phyloP scores from a whole-genome alignment of 2,888 invertebrate species.

The Euphydryas editha region DNA sequence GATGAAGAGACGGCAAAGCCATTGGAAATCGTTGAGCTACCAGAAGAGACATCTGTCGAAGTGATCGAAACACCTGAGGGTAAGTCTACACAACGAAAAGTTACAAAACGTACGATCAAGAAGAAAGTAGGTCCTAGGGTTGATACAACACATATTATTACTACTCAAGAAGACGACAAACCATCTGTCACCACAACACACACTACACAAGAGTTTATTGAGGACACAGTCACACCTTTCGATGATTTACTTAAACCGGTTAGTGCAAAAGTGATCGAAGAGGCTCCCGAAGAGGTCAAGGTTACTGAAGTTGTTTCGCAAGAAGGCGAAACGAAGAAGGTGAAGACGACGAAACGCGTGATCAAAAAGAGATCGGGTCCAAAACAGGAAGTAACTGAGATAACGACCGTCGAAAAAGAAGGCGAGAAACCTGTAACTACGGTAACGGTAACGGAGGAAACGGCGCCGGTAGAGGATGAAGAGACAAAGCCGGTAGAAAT shows the following conservation, averaged over 20 bases:
- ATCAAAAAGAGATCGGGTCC: constrained; percentile 44
- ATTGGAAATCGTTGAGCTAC: constrained; percentile 45
- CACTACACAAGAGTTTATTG: background rate
- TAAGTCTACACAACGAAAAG: constrained; percentile 45
- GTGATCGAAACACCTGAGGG: background rate
- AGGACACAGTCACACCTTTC: constrained; percentile 13
- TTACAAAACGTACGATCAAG: constrained; percentile 36
- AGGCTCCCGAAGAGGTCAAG: constrained; percentile 15
- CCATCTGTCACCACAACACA: constrained; percentile 42
- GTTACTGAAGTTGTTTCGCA: constrained; percentile 24
- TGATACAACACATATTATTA: constrained; percentile 42
- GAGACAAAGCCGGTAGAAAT: background rate
- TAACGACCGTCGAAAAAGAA: constrained; percentile 37
- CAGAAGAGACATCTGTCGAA: background rate
- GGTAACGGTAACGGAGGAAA: background rate
- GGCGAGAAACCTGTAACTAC: background rate
- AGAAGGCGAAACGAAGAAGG: constrained; percentile 11
- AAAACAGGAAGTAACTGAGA: constrained; percentile 49
- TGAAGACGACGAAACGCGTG: constrained; percentile 52
- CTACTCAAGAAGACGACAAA: constrained; percentile 28
- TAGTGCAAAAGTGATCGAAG: background rate
- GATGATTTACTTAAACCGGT: constrained; percentile 35
- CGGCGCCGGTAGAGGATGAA: constrained; percentile 6
- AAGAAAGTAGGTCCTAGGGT: constrained; percentile 42
- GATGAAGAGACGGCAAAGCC: constrained; percentile 9